Evolutionary conservation across 2,797 vertebrate species (phyloP).

Genomic region (Muraenolepis orangiensis): DNA sequence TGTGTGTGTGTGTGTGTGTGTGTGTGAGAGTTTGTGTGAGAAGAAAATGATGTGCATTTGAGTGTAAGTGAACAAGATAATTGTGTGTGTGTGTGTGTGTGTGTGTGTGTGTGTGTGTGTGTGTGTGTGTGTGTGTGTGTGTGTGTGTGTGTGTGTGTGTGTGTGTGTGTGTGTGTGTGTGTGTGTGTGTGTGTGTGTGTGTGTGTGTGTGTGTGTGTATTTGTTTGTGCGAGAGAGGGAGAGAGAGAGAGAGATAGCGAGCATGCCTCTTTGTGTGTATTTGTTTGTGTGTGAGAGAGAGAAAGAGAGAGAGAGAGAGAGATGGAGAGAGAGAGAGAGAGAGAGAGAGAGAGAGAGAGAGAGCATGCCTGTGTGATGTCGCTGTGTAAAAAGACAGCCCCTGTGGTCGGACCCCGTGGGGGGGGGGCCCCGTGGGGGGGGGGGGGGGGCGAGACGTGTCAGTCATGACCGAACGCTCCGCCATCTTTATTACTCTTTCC

Average conservation of each 20-base stretch:
- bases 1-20: too few species aligned
- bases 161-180: too few species aligned
- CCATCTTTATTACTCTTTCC: background rate
- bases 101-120: background rate
- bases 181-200: too few species aligned
- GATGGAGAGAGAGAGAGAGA: background rate
- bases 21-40: background rate
- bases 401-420: too few species aligned
- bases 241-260: background rate
- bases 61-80: too few species aligned
- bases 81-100: too few species aligned
- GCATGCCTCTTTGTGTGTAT: background rate
- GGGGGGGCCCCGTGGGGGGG: too few species aligned
- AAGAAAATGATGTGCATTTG: too few species aligned
- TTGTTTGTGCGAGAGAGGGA: background rate
- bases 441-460: conserved; percentile 7
- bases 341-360: background rate
- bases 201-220: background rate
- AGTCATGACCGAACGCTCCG: conserved; percentile 8
- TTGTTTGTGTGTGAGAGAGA: background rate
- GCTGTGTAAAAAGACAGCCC: conserved; percentile 23
- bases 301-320: background rate
- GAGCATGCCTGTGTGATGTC: background rate
- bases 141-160: background rate
- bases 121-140: background rate